These are phyloP conservation scores for Alcedo atthis DNA, from an alignment of 2,797 vertebrate genomes.

Conservation along the genomic window DNA sequence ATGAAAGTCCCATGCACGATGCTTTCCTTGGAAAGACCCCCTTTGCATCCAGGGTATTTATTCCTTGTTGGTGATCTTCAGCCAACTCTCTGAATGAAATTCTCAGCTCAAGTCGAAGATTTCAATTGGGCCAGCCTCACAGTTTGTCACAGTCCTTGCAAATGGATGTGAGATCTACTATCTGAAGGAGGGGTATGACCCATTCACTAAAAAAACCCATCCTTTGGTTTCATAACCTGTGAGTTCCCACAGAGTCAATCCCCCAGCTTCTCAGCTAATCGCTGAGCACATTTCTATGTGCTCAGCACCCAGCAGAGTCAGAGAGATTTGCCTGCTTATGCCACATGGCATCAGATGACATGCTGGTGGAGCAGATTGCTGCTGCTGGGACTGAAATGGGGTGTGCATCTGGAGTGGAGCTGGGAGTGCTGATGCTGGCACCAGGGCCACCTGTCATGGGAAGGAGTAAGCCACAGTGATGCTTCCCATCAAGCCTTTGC, in stretches of 20 bases:
- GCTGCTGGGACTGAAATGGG: fast-evolving
- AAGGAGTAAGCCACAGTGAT: not conserved
- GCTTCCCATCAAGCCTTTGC: not conserved
- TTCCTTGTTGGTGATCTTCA: not conserved
- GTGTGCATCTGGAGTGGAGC: fast-evolving
- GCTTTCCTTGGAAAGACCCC: not conserved
- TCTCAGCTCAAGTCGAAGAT: not conserved
- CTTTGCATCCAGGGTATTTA: not conserved
- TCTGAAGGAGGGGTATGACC: not conserved
- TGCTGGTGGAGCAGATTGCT: not conserved
- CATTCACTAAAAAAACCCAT: not conserved
- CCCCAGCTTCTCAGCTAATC: not conserved
- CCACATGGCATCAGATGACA: not conserved
- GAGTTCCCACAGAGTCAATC: fast-evolving
- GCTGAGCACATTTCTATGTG: fast-evolving
- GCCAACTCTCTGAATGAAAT: not conserved
- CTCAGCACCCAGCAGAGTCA: not conserved
- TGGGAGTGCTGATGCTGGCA: not conserved
- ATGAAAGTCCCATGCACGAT: not conserved
- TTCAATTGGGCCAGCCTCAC: not conserved
- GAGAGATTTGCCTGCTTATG: not conserved
- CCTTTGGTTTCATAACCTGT: not conserved
- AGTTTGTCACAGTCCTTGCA: not conserved
- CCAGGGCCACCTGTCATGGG: fast-evolving
- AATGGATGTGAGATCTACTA: not conserved